These are phyloP conservation scores for Sceliomorpha sp. DNA, from an alignment of 2,888 invertebrate genomes.

Conservation along the genomic window DNA sequence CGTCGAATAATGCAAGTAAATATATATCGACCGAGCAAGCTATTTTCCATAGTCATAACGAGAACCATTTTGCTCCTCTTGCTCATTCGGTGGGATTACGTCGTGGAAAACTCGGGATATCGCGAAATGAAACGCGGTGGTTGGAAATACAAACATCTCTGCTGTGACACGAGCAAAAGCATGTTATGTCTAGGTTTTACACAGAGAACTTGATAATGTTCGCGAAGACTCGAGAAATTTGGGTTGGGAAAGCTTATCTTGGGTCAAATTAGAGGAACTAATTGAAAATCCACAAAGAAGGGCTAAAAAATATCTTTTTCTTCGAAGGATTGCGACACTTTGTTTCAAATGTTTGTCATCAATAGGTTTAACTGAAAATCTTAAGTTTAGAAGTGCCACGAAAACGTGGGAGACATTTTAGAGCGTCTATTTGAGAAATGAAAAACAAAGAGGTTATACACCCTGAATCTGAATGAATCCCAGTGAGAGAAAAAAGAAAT, in stretches of 20 bases:
- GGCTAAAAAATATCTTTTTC: too few relatives aligned
- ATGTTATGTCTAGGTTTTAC: background rate
- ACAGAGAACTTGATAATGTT: background rate
- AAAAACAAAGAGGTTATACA: too few relatives aligned
- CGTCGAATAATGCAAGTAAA: conserved; percentile 60
- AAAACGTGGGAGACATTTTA: too few relatives aligned
- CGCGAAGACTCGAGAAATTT: background rate
- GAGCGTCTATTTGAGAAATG: too few relatives aligned
- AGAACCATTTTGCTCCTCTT: conserved; percentile 16
- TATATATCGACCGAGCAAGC: conserved; percentile 61
- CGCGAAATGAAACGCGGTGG: conserved; percentile 36
- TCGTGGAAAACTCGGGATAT: conserved; percentile 44
- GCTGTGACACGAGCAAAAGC: too few relatives aligned
- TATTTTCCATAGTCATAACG: conserved; percentile 39
- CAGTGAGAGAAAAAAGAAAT: background rate
- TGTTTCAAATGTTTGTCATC: too few relatives aligned
- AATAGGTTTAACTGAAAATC: too few relatives aligned
- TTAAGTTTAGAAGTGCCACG: too few relatives aligned
- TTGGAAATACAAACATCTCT: background rate
- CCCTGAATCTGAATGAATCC: background rate
- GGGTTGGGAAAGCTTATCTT: too few relatives aligned
- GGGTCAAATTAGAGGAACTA: too few relatives aligned
- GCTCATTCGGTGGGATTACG: conserved; percentile 30
- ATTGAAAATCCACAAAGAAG: too few relatives aligned
- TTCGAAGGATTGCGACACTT: too few relatives aligned